Evolutionary conservation across 1,140 invertebrate species (phyloP).

Genomic region (Linepithema humile): DNA sequence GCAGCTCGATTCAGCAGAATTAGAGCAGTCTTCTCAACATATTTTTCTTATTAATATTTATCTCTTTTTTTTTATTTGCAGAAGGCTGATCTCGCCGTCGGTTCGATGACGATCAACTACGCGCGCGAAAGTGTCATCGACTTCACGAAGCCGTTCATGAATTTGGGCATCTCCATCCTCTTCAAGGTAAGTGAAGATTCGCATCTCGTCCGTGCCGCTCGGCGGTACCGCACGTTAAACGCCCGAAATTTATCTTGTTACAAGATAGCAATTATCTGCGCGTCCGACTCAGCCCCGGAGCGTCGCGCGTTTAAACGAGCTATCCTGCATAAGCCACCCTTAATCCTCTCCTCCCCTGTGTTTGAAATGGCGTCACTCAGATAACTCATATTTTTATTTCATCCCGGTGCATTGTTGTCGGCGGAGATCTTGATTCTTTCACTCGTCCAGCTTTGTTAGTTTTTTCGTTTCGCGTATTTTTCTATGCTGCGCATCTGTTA

Average conservation of each 20-base stretch:
- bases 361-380: constrained; percentile 23
- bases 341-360: constrained; percentile 1
- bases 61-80: constrained; percentile 76
- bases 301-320: not conserved
- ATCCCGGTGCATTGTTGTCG: not conserved
- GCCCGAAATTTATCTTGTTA: constrained; percentile 1
- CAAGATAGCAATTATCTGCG: constrained; percentile 17
- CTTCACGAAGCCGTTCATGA: constrained; percentile 96
- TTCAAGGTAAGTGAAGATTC: constrained; percentile 87
- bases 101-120: constrained; percentile 94
- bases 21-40: no score
- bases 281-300: not conserved
- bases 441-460: not conserved
- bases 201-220: not conserved
- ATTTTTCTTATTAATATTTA: not conserved
- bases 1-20: no score
- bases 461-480: not conserved
- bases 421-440: constrained; percentile 10
- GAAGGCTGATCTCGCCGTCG: constrained; percentile 92
- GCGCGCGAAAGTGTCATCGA: constrained; percentile 95
- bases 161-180: constrained; percentile 92
- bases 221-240: not conserved
- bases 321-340: constrained; percentile 4
- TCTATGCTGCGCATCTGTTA: constrained; percentile 33
- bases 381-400: constrained; percentile 58